Evolutionary conservation across 2,888 invertebrate genomes (phyloP).

Genomic region (Cheilosia urbana): DNA sequence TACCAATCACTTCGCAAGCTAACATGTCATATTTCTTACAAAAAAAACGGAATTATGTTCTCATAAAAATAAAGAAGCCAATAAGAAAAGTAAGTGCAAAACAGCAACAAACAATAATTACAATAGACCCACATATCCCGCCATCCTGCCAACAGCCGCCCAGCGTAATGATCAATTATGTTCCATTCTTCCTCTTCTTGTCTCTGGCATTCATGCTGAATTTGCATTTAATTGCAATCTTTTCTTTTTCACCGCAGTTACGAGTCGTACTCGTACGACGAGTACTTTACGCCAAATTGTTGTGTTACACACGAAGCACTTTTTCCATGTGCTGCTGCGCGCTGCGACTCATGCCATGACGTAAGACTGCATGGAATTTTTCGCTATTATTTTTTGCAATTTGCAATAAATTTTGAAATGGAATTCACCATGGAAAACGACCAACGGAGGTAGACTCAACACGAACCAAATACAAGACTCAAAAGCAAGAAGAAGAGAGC

Average conservation of each 20-base stretch:
- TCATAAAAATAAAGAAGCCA: conserved; percentile 25
- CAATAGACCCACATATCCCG: conserved; percentile 46
- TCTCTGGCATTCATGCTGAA: conserved; percentile 57
- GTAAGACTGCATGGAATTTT: conserved; percentile 70
- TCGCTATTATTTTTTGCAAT: conserved; percentile 72
- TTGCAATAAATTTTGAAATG: conserved; percentile 75
- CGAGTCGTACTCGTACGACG: not conserved
- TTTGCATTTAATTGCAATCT: conserved; percentile 73
- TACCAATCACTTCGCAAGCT: conserved; percentile 43
- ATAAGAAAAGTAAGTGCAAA: not conserved
- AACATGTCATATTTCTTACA: conserved; percentile 32
- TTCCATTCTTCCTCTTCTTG: conserved; percentile 47
- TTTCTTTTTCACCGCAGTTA: conserved; percentile 19
- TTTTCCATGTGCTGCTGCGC: conserved; percentile 47
- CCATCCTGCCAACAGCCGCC: conserved; percentile 3
- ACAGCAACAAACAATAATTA: conserved; percentile 47
- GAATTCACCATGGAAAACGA: conserved; percentile 62
- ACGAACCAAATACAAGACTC: not conserved
- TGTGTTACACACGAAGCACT: conserved; percentile 60
- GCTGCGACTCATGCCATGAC: conserved; percentile 67
- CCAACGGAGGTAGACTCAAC: conserved; percentile 31
- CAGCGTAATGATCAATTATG: conserved; percentile 71
- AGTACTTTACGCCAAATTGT: conserved; percentile 53
- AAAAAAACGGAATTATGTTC: not conserved
- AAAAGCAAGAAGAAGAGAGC: conserved; percentile 6